phyloP scores from a whole-genome alignment of 1,140 invertebrate species.

The Lasaia peninsularis region DNA sequence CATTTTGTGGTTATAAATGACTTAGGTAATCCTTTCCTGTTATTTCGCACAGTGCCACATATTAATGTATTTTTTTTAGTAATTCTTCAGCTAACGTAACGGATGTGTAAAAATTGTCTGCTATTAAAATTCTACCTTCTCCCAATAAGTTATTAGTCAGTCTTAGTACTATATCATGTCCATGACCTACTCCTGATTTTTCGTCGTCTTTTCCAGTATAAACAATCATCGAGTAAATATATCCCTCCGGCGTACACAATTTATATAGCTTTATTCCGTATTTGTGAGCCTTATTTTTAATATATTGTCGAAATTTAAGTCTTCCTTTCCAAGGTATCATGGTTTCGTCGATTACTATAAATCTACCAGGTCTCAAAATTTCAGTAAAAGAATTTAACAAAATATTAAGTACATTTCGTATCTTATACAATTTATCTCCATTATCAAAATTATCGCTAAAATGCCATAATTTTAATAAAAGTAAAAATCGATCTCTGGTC shows the following conservation, averaged over 20 bases:
- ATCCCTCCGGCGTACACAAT: slow-evolving; percentile 4
- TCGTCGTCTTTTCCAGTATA: slow-evolving; percentile 10
- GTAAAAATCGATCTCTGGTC: background rate
- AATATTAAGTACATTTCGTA: too few relatives aligned
- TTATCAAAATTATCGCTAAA: background rate
- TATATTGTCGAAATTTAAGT: slow-evolving; percentile 18
- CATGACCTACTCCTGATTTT: slow-evolving; percentile 7
- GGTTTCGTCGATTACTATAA: slow-evolving; percentile 4
- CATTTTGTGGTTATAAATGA: slow-evolving; percentile 5
- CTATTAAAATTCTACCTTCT: slow-evolving; percentile 9
- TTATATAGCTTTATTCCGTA: slow-evolving; percentile 18
- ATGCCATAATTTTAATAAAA: background rate
- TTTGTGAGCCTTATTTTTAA: slow-evolving; percentile 19
- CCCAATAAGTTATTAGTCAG: background rate
- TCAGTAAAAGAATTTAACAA: too few relatives aligned
- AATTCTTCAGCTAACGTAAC: background rate
- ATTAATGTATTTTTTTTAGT: slow-evolving; percentile 6
- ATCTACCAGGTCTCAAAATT: too few relatives aligned
- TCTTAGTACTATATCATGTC: background rate
- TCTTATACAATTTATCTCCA: too few relatives aligned
- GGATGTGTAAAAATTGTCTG: slow-evolving; percentile 14
- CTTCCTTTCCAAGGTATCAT: slow-evolving; percentile 15
- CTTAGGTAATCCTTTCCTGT: slow-evolving; percentile 11
- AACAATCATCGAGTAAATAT: background rate
- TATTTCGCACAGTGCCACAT: slow-evolving; percentile 13